phyloP scores from a whole-genome alignment of 92 coral and sea anemone species.

The Epizoanthus rinbou region DNA sequence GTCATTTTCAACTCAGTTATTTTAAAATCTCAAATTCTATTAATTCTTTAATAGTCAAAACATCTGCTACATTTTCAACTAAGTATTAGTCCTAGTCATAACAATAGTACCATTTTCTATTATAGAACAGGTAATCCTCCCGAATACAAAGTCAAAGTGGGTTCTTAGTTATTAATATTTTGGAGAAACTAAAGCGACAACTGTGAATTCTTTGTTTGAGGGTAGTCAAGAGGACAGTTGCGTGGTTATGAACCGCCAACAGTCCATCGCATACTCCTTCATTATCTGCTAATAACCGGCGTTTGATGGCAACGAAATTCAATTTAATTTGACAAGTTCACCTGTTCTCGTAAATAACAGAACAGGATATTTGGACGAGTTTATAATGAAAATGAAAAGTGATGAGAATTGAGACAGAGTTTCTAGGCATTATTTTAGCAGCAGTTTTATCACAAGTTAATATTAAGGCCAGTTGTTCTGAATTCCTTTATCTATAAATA shows the following conservation, averaged over 20 bases:
- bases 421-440: too few species aligned
- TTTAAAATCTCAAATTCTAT: slow-evolving; percentile 3
- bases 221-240: background rate
- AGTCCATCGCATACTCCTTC: too few species aligned
- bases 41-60: slow-evolving; percentile 5
- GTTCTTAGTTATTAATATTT: slow-evolving; percentile 28
- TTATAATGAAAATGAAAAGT: too few species aligned
- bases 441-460: too few species aligned
- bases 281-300: too few species aligned
- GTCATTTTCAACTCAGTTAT: background rate
- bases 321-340: too few species aligned
- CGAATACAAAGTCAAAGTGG: slow-evolving; percentile 1
- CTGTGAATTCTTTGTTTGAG: background rate
- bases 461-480: too few species aligned
- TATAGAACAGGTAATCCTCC: background rate
- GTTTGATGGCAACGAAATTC: too few species aligned
- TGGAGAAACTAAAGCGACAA: slow-evolving; percentile 1
- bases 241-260: background rate
- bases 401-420: too few species aligned
- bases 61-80: background rate
- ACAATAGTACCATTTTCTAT: slow-evolving; percentile 14
- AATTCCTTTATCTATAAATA: too few species aligned
- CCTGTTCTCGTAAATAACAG: too few species aligned
- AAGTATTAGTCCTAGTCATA: slow-evolving; percentile 20
- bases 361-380: too few species aligned